Conservation (phyloP, 2,888 invertebrate genomes). For the Nephrocerus scutellatus region DNA sequence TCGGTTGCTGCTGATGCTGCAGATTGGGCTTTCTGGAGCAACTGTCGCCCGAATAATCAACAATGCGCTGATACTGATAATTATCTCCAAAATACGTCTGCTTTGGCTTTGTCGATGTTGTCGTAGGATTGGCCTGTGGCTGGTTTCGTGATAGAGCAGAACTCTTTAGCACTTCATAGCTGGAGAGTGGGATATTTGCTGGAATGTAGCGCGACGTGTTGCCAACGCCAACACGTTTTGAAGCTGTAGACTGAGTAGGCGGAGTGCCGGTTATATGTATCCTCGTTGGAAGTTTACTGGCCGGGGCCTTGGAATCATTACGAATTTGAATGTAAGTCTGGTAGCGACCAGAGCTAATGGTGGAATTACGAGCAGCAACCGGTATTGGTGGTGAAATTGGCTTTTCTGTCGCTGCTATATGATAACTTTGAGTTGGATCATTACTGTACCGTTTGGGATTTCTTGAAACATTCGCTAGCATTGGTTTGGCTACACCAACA, state of each 20-base stretch:
- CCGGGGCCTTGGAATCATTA: slow-evolving; percentile 29
- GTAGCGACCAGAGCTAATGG: slow-evolving; percentile 28
- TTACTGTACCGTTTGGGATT: slow-evolving; percentile 15
- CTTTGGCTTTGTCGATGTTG: slow-evolving; percentile 22
- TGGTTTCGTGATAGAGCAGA: background rate
- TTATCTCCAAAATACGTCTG: slow-evolving; percentile 26
- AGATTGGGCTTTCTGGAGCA: too few relatives aligned
- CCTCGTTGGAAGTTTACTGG: slow-evolving; percentile 26
- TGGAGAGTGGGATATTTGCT: slow-evolving; percentile 8
- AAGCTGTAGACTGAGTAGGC: slow-evolving; percentile 4
- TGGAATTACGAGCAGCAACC: slow-evolving; percentile 5
- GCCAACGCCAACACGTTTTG: slow-evolving; percentile 6
- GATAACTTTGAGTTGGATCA: background rate
- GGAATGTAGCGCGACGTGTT: slow-evolving; percentile 11
- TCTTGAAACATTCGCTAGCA: slow-evolving; percentile 26
- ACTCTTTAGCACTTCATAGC: slow-evolving; percentile 12
- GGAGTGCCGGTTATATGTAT: slow-evolving; percentile 27
- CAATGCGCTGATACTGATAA: slow-evolving; percentile 5
- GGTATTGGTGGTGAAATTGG: slow-evolving; percentile 16
- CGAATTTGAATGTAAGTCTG: slow-evolving; percentile 43
- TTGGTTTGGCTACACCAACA: slow-evolving; percentile 45
- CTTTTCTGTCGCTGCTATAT: slow-evolving; percentile 22
- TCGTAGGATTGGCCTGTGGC: background rate
- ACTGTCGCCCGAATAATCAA: too few relatives aligned
- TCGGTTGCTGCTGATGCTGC: slow-evolving; percentile 1